phyloP scores from a whole-genome alignment of 2,797 vertebrate genomes.

The Silurus lanzhouensis region DNA sequence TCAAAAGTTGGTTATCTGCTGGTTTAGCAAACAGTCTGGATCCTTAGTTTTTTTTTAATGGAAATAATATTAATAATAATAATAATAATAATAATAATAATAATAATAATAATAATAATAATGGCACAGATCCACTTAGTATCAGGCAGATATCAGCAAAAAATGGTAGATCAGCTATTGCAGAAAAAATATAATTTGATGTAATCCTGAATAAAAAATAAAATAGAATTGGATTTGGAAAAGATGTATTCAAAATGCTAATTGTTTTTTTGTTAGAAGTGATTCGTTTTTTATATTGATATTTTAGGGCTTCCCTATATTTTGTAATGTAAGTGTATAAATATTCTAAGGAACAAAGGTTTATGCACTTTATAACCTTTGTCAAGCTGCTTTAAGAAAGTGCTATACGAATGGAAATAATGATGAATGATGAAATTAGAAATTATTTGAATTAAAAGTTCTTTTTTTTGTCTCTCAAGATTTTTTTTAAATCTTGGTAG shows the following conservation, averaged over 20 bases:
- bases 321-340: background rate
- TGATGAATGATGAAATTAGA: no score
- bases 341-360: no score
- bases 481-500: no score
- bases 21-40: background rate
- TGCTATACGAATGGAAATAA: no score
- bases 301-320: background rate
- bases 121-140: background rate
- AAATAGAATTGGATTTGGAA: background rate
- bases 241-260: background rate
- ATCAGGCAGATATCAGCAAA: background rate
- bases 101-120: background rate
- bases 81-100: background rate
- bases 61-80: background rate
- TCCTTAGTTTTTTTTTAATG: background rate
- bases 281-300: no score
- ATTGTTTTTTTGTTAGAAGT: background rate
- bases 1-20: slow-evolving; percentile 38
- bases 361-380: no score
- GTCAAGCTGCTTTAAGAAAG: no score
- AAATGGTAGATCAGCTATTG: background rate
- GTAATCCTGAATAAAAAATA: background rate
- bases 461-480: no score
- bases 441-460: no score
- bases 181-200: background rate